Conservation (phyloP, 1,140 invertebrate genomes). For the Varroa destructor region DNA sequence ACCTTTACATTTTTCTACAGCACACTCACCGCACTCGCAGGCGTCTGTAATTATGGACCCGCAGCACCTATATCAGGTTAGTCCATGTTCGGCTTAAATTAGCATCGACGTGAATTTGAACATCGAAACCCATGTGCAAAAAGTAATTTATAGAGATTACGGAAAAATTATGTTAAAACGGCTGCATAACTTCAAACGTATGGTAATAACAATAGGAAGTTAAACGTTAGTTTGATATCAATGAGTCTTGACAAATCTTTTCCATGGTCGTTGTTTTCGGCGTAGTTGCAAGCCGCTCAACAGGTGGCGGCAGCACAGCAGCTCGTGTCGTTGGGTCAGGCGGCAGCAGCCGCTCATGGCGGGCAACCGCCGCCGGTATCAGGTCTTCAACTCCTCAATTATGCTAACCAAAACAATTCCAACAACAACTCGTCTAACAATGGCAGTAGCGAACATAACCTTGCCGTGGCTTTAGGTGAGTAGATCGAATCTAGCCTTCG, state of each 20-base stretch:
- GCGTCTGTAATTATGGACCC: constrained; percentile 25
- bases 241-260: no score
- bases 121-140: no score
- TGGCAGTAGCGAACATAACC: constrained; percentile 25
- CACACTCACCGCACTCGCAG: no score
- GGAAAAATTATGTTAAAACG: no score
- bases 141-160: no score
- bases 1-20: no score
- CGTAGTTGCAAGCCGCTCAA: no score
- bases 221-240: no score
- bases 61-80: constrained; percentile 26
- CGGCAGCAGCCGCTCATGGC: constrained; percentile 20
- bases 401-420: constrained; percentile 24
- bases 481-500: no score
- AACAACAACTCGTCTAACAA: constrained; percentile 25
- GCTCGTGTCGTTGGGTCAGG: constrained; percentile 27
- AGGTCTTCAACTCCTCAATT: constrained; percentile 23
- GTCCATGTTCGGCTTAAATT: background rate
- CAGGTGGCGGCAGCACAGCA: constrained; percentile 23
- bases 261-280: background rate
- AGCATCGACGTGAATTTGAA: no score
- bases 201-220: no score
- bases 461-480: constrained; percentile 26
- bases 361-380: constrained; percentile 16
- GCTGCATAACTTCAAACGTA: no score